Conservation (phyloP, 2,888 invertebrate species). For the Autographa pulchrina region DNA sequence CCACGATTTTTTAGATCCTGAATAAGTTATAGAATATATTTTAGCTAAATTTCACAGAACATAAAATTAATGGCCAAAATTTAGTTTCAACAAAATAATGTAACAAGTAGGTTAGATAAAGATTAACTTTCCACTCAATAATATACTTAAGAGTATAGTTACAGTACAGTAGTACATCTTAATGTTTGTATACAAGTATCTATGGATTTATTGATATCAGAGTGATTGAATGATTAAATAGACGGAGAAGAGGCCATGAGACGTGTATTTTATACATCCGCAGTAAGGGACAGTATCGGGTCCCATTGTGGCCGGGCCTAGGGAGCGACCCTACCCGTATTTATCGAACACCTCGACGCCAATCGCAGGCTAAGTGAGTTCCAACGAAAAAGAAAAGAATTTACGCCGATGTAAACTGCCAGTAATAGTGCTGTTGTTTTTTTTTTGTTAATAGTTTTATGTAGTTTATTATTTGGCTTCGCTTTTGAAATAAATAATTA, state of each 20-base stretch:
- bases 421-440: constrained; percentile 28
- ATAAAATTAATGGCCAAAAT: no score
- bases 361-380: constrained; percentile 21
- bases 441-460: constrained; percentile 26
- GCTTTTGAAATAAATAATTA: background rate
- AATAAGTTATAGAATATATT: no score
- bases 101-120: no score
- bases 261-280: constrained; percentile 28
- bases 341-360: constrained; percentile 55
- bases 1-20: no score
- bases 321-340: constrained; percentile 50
- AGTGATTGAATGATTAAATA: constrained; percentile 6
- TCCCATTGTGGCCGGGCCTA: constrained; percentile 27
- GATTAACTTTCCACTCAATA: no score
- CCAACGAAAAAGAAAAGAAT: constrained; percentile 33
- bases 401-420: constrained; percentile 19
- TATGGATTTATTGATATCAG: background rate
- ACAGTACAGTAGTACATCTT: no score
- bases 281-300: constrained; percentile 32
- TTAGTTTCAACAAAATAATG: no score
- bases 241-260: constrained; percentile 32
- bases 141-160: no score
- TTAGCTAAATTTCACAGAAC: no score
- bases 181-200: no score
- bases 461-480: background rate